These are phyloP conservation scores for Brachionus asplanchnoidis DNA, from an alignment of 1,140 invertebrate species.

Conservation along the genomic window DNA sequence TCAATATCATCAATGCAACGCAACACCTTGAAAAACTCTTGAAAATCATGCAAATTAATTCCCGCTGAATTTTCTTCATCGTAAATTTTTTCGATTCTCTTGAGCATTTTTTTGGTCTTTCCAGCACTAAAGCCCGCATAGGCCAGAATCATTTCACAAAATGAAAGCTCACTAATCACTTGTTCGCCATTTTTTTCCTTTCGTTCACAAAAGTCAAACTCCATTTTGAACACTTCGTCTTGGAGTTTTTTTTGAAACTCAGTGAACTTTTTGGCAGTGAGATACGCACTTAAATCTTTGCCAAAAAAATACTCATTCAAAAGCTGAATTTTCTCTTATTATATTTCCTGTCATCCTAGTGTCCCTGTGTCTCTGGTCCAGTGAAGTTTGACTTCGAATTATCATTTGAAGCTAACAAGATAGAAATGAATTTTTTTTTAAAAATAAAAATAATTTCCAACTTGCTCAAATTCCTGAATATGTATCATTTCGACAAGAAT, in stretches of 20 bases:
- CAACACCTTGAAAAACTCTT: constrained; percentile 59
- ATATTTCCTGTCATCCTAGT: constrained; percentile 87
- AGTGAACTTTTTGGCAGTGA: constrained; percentile 86
- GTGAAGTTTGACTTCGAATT: constrained; percentile 86
- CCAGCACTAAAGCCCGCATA: constrained; percentile 92
- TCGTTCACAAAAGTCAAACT: constrained; percentile 49
- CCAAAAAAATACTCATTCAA: constrained; percentile 91
- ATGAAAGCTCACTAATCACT: constrained; percentile 69
- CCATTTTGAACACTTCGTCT: constrained; percentile 85
- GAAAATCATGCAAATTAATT: constrained; percentile 58
- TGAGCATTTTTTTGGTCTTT: constrained; percentile 85
- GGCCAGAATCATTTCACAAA: constrained; percentile 91
- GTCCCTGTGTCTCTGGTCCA: constrained; percentile 88
- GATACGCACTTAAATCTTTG: constrained; percentile 72
- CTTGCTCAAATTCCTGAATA: constrained; percentile 95
- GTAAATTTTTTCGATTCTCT: constrained; percentile 76
- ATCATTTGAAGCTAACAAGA: constrained; percentile 63
- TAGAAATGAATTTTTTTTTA: neutral
- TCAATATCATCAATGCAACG: constrained; percentile 92
- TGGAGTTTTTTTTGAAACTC: constrained; percentile 86
- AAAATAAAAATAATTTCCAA: constrained; percentile 54
- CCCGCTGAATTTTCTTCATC: constrained; percentile 45
- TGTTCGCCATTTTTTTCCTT: neutral
- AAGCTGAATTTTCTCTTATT: constrained; percentile 83
- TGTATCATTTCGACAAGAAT: no score